Conservation (phyloP, 2,797 vertebrate genomes). For the Phyllotis vaccarum region DNA sequence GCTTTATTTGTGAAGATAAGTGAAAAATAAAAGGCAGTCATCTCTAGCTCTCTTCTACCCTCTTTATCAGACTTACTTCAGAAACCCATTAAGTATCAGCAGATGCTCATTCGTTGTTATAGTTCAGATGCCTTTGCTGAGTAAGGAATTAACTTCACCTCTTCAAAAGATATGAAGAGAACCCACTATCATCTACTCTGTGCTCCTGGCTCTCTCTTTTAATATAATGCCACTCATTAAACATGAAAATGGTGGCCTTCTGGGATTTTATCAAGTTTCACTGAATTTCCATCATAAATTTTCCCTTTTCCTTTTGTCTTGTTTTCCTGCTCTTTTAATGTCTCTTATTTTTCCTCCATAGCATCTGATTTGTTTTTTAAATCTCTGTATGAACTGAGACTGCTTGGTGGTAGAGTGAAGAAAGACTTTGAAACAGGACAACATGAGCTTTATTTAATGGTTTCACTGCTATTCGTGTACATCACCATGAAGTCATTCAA, state of each 20-base stretch:
- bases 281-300: background rate
- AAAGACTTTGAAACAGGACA: background rate
- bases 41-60: background rate
- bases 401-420: background rate
- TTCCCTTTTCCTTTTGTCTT: no score
- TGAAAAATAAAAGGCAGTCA: background rate
- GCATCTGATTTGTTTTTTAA: background rate
- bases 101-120: background rate
- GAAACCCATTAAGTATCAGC: background rate
- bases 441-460: background rate
- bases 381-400: background rate
- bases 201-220: background rate
- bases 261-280: background rate
- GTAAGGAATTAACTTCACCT: background rate
- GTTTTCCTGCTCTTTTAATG: background rate
- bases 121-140: background rate
- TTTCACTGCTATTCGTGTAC: background rate
- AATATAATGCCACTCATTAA: background rate
- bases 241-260: background rate
- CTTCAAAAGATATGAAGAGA: background rate
- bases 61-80: constrained; percentile 1
- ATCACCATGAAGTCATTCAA: background rate
- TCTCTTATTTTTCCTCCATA: background rate
- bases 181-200: background rate
- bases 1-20: background rate